Evolutionary conservation across 2,113 vertebrate genomes (phyloP), one percentile per base, ranked within the genome.

Genomic region (Leucopsar rothschildi): DNA sequence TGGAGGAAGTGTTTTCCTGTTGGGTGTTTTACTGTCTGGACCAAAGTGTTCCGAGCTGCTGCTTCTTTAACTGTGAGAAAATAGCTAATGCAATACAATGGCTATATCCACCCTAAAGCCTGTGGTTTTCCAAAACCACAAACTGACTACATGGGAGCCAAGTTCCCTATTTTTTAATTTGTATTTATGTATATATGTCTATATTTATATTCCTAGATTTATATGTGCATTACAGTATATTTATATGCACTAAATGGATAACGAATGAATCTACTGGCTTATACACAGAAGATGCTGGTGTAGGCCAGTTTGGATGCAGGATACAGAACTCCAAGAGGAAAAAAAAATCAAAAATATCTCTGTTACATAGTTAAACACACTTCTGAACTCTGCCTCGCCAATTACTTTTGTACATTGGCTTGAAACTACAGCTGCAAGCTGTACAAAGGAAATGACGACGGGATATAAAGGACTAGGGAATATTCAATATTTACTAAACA

Each of bases 401-500:
- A 66, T 4, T 20, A 57, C 37, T 80, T 94, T 65, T 84, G 82
- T 88, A 65, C 82, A 25, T 37, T 85, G 85, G 64, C 76, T 92
- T 90, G 82, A 96, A 95, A 65, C 7, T 93, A 56, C 96, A 96
- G 95, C 95, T 96, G 94, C 81, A 68, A 95, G 82, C 93, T 82
- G 95, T 88, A 83, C 72, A 88, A 78, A 93, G 95, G 96, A 97
- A 96, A 96, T 96, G 95, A 96, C 28, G n/a, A 86, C 71, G 83
- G 93, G 96, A 93, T 95, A 95, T 71, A 96, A 90, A 96, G 53
- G 92, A 93, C 92, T 93, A 65, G 92, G 95, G 95, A 96, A 96
- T 96, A 96, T 71, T 95, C 92, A 93, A 23, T 96, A 96, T 97
- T 96, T 96, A 96, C 93, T 94, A 97, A 97, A 96, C 93, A 97